Percentiles rank a stretch among this genome's conserved stretches.
Conservation (phyloP, 2,113 vertebrate genomes). For the Callorhinus ursinus region DNA sequence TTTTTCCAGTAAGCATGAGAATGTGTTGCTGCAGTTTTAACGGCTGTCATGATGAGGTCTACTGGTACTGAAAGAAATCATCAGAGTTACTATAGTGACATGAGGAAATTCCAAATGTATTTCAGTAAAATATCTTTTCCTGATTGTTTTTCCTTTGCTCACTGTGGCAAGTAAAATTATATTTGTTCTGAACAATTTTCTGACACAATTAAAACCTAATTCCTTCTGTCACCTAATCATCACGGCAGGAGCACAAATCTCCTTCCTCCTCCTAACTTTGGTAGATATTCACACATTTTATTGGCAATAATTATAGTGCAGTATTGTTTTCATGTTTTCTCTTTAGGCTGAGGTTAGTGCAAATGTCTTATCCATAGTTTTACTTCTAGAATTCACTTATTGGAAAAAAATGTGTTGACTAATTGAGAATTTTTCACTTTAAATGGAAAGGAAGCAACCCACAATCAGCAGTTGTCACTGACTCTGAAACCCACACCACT, state of each 20-base stretch:
- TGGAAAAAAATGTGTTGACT: background rate
- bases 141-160: constrained; percentile 17
- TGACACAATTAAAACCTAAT: background rate
- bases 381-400: background rate
- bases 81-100: background rate
- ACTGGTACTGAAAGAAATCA: background rate
- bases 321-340: background rate
- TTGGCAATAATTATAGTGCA: constrained; percentile 6
- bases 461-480: background rate
- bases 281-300: background rate
- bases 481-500: background rate
- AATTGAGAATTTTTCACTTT: background rate
- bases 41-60: background rate
- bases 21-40: background rate
- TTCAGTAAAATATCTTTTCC: background rate
- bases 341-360: background rate
- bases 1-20: background rate
- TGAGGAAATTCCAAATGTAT: background rate
- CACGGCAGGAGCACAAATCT: background rate
- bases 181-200: constrained; percentile 32
- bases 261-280: background rate
- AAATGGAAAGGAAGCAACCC: background rate
- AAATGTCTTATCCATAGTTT: background rate
- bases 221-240: background rate
- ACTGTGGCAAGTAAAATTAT: constrained; percentile 15